Evolutionary conservation across 2,797 vertebrate species (phyloP).

Genomic region (Siniperca scherzeri): DNA sequence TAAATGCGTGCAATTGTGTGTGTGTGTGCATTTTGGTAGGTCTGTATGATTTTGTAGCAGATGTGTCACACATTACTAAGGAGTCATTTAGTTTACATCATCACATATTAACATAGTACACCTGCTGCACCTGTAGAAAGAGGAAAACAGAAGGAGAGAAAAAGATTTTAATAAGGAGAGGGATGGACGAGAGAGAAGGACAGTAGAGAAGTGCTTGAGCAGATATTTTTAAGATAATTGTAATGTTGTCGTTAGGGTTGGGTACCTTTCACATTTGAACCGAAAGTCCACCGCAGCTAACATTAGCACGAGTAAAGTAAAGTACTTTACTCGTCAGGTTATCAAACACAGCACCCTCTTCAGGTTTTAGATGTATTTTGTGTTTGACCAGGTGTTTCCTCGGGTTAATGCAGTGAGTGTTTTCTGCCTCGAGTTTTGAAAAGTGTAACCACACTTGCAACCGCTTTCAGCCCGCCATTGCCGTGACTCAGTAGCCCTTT

Average conservation of each 20-base stretch:
- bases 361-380: too few species aligned
- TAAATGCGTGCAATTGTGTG: not conserved
- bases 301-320: too few species aligned
- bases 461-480: too few species aligned
- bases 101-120: conserved; percentile 59
- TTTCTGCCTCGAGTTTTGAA: too few species aligned
- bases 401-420: too few species aligned
- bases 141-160: conserved; percentile 5
- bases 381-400: too few species aligned
- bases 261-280: too few species aligned
- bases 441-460: too few species aligned
- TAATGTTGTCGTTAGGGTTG: not conserved
- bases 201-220: not conserved
- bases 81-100: conserved; percentile 26
- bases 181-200: not conserved
- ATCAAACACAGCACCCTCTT: too few species aligned
- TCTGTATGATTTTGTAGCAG: conserved; percentile 28
- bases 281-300: too few species aligned
- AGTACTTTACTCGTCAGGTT: too few species aligned
- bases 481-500: too few species aligned
- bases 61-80: conserved; percentile 62
- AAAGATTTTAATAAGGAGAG: not conserved
- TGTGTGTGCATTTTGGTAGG: not conserved
- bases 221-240: not conserved
- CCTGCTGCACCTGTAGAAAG: not conserved